Percentiles rank a stretch among this genome's conserved stretches.
Conservation (phyloP, 2,888 invertebrate genomes). For the Drosophila silvestris region DNA sequence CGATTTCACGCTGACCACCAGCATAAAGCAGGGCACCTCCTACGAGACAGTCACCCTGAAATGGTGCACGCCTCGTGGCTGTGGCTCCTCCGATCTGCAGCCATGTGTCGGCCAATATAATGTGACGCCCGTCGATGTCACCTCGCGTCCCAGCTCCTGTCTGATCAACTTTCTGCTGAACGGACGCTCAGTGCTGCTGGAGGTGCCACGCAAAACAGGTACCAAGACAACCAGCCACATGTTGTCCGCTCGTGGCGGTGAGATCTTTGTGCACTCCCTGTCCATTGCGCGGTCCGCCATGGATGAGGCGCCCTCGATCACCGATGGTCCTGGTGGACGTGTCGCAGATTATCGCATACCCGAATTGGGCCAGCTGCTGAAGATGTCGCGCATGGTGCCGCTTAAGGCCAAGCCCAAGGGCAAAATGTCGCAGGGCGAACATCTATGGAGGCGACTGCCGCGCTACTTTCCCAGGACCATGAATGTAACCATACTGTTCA, state of each 20-base stretch:
- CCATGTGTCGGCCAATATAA: conserved; percentile 94
- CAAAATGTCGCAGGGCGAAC: conserved; percentile 87
- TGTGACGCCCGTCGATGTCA: conserved; percentile 98
- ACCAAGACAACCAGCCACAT: conserved; percentile 96
- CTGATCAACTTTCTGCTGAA: conserved; percentile 98
- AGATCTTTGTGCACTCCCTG: conserved; percentile 97
- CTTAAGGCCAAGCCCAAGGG: conserved; percentile 86
- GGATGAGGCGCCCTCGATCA: conserved; percentile 97
- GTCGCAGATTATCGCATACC: conserved; percentile 95
- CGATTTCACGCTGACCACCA: conserved; percentile 86
- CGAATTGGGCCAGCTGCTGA: conserved; percentile 96
- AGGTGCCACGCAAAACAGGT: conserved; percentile 94
- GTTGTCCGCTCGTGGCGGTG: conserved; percentile 96
- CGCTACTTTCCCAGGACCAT: conserved; percentile 96
- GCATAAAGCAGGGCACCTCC: conserved; percentile 90
- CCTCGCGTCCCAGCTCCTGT: conserved; percentile 98
- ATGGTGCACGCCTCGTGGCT: conserved; percentile 98
- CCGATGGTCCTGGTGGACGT: conserved; percentile 96
- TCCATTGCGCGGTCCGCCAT: conserved; percentile 93
- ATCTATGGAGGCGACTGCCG: conserved; percentile 90
- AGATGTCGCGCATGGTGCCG: conserved; percentile 92
- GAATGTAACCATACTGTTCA: conserved; percentile 94
- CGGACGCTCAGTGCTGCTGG: conserved; percentile 96
- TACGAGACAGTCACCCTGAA: conserved; percentile 94
- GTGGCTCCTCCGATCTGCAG: conserved; percentile 91